These are phyloP conservation scores for Eospalax fontanierii DNA, from an alignment of 2,797 vertebrate species.

Conservation along the genomic window DNA sequence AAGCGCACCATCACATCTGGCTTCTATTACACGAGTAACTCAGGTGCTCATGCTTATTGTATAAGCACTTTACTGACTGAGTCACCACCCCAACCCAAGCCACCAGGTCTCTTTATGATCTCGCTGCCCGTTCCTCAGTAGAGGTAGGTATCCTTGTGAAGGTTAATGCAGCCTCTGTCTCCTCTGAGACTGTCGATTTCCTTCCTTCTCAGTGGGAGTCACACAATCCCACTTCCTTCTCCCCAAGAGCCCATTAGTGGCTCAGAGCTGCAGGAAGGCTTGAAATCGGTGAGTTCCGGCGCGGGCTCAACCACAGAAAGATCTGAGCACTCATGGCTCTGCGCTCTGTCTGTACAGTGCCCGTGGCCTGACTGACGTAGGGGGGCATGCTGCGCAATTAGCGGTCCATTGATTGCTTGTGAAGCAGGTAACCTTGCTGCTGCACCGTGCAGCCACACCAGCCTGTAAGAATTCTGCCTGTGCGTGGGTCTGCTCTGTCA, in stretches of 20 bases:
- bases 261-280: slow-evolving; percentile 59
- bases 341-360: slow-evolving; percentile 71
- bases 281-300: slow-evolving; percentile 22
- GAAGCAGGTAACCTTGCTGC: slow-evolving; percentile 60
- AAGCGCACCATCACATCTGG: background rate
- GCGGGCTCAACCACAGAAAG: slow-evolving; percentile 29
- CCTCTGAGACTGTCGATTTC: slow-evolving; percentile 34
- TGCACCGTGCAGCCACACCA: slow-evolving; percentile 15
- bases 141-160: slow-evolving; percentile 48
- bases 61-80: background rate
- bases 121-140: slow-evolving; percentile 35
- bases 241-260: slow-evolving; percentile 67
- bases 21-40: background rate
- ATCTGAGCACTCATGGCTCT: slow-evolving; percentile 55
- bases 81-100: background rate
- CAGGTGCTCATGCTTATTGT: background rate
- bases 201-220: slow-evolving; percentile 30
- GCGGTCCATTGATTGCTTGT: slow-evolving; percentile 33
- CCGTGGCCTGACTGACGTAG: background rate
- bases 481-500: background rate
- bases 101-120: background rate
- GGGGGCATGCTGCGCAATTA: background rate
- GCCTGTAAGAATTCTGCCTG: slow-evolving; percentile 5
- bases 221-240: slow-evolving; percentile 27
- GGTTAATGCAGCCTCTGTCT: slow-evolving; percentile 34